Evolutionary conservation across 2,797 vertebrate genomes (phyloP), one percentile per base, ranked within the genome.

Genomic region (Onychomys arenicola): DNA sequence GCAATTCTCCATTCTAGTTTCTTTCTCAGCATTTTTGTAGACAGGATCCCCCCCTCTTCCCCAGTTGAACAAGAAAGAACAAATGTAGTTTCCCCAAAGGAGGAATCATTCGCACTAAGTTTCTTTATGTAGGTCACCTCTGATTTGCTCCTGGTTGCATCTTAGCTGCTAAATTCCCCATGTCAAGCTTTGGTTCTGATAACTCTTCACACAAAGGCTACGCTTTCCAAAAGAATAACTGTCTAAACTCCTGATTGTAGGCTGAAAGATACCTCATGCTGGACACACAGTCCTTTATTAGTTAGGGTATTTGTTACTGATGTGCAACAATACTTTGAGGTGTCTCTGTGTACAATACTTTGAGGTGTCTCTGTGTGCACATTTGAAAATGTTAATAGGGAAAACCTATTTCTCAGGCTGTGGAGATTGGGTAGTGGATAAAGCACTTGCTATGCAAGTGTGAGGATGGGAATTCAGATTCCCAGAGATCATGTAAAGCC

Each of bases 61-160:
- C 86, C 84, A 94, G 92, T 40, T 97, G 96, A 97, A 97, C 75
- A 97, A 96, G 97, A 97, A 94, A 97, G 94, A 17, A 61, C 59
- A 93, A 95, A 96, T 96, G 96, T 95, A 89, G 95, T 93, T 98
- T 98, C 97, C 98, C 95, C 4, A 46, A 97, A 95, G 98, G 98
- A 97, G 91, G 85, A 76, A 95, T 97, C 97, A 97, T 61, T 97
- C 2, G 34, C 82, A 86, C 91, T 96, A 94, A 90, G 97, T 97
- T 98, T 96, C 89, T 76, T 97, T 96, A 97, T 97, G 88, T 96
- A 98, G 98, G 98, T 98, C 97, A 98, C 92, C 97, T 98, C 97
- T 3, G 17, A 96, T 92, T 93, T 96, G 95, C 94, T 97, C 87
- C 97, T 91, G 87, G 98, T 97, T 97, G 95, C 96, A 89, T 89